Evolutionary conservation across 2,797 vertebrate genomes (phyloP).

Genomic region (Spinus pinus): DNA sequence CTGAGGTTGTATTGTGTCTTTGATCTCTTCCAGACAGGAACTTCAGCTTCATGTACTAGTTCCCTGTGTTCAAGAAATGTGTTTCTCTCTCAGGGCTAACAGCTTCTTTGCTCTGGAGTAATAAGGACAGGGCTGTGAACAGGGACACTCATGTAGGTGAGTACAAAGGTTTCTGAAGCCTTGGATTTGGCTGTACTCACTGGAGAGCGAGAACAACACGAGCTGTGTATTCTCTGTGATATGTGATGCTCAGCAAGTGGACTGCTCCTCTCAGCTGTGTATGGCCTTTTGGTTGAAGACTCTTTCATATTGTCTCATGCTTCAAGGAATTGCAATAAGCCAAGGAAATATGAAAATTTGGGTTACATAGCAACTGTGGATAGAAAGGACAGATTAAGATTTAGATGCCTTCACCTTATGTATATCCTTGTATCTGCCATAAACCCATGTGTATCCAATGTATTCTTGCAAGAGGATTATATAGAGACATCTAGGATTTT

Average conservation of each 20-base stretch:
- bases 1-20: background rate
- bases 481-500: background rate
- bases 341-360: background rate
- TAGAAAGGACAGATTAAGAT: background rate
- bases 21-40: background rate
- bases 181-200: background rate
- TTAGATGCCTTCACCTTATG: background rate
- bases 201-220: background rate
- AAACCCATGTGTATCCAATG: background rate
- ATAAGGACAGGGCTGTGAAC: background rate
- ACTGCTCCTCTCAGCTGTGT: background rate
- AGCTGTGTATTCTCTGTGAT: background rate
- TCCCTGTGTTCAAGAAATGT: background rate
- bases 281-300: background rate
- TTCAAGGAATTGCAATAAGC: background rate
- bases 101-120: background rate
- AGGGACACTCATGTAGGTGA: background rate
- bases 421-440: background rate
- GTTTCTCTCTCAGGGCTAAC: background rate
- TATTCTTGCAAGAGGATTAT: background rate
- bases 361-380: background rate
- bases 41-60: background rate
- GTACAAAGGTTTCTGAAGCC: background rate
- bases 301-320: background rate
- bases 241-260: background rate